These are phyloP conservation scores for Leuciscus idus DNA, from an alignment of 2,113 vertebrate genomes.

Conservation along the genomic window DNA sequence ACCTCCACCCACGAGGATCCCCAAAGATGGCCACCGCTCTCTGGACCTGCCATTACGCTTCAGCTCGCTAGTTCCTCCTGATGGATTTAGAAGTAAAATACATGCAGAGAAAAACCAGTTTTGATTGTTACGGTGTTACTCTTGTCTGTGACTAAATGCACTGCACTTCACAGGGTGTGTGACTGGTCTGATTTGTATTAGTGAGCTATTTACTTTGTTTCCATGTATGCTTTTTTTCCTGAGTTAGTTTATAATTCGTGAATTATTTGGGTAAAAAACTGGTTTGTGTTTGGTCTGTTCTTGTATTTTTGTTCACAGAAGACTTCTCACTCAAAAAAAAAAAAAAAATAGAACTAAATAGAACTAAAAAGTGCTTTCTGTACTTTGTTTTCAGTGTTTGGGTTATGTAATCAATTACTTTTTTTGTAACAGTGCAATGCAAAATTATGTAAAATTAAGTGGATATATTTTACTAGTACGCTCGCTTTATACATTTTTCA, in stretches of 20 bases:
- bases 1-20: constrained; percentile 57
- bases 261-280: background rate
- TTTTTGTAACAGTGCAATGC: background rate
- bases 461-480: too few species aligned
- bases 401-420: too few species aligned
- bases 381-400: background rate
- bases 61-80: constrained; percentile 64
- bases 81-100: constrained; percentile 41
- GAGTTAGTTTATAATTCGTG: background rate
- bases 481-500: too few species aligned
- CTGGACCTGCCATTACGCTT: constrained; percentile 72
- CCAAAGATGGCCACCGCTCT: constrained; percentile 56
- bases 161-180: background rate
- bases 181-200: background rate
- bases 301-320: background rate
- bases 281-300: background rate
- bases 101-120: constrained; percentile 47
- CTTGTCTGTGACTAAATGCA: background rate
- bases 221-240: background rate
- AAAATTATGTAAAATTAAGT: too few species aligned
- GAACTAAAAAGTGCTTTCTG: background rate
- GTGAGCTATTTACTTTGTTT: too few species aligned
- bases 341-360: background rate
- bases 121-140: constrained; percentile 37
- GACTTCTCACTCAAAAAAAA: background rate